Conservation (phyloP, 2,797 vertebrate species). For the Chelonia mydas region DNA sequence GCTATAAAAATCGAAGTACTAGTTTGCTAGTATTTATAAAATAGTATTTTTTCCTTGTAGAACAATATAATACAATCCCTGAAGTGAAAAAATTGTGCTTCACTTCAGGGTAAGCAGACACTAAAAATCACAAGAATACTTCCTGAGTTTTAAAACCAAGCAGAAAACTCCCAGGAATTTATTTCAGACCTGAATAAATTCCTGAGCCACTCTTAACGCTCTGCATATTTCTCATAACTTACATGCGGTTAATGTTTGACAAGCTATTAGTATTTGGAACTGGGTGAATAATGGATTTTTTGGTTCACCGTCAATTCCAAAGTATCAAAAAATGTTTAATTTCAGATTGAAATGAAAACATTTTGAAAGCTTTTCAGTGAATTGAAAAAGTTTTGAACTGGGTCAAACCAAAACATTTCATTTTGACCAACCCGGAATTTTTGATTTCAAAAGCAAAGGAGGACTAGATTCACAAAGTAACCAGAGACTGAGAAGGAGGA, state of each 20-base stretch:
- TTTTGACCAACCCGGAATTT: not conserved
- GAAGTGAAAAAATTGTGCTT: not conserved
- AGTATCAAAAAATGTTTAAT: not conserved
- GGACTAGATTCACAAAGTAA: not conserved
- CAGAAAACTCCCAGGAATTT: not conserved
- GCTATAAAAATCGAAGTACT: conserved; percentile 29
- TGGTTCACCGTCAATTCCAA: not conserved
- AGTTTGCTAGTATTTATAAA: not conserved
- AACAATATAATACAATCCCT: not conserved
- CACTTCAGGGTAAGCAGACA: not conserved
- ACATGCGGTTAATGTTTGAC: not conserved
- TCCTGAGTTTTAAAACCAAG: not conserved
- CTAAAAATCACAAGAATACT: not conserved
- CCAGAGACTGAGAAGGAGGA: not conserved
- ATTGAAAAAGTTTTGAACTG: not conserved
- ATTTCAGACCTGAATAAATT: not conserved
- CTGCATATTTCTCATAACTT: not conserved
- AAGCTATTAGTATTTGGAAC: not conserved
- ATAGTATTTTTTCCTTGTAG: not conserved
- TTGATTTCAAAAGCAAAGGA: not conserved
- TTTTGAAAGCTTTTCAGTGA: not conserved
- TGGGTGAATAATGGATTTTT: not conserved
- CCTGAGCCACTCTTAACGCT: not conserved
- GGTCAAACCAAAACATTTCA: not conserved
- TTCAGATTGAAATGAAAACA: not conserved